phyloP scores from a whole-genome alignment of 2,113 vertebrate species.

The Australoheros scitulus region DNA sequence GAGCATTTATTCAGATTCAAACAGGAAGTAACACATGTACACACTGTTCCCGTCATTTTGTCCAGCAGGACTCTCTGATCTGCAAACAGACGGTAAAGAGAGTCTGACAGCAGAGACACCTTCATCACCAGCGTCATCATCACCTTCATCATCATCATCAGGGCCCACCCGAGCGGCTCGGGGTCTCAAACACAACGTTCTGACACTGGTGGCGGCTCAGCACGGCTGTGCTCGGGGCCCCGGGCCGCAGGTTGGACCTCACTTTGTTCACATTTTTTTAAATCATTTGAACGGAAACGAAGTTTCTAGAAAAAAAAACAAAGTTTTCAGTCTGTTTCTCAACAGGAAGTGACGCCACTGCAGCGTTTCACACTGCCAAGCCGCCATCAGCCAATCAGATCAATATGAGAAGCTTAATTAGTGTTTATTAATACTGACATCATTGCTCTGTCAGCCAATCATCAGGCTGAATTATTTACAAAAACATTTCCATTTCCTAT shows the following conservation, averaged over 20 bases:
- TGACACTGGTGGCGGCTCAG: not conserved
- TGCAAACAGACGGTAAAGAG: constrained; percentile 95
- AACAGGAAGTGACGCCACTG: constrained; percentile 36
- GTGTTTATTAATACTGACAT: constrained; percentile 33
- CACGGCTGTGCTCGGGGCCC: constrained; percentile 9
- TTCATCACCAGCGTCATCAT: constrained; percentile 78
- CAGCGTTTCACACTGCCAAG: not conserved
- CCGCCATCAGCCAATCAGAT: not conserved
- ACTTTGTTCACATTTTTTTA: constrained; percentile 58
- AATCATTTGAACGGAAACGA: not conserved
- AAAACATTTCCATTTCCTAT: not conserved
- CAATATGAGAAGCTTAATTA: not conserved
- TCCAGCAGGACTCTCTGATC: constrained; percentile 89
- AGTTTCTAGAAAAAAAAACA: not conserved
- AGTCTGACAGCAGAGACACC: constrained; percentile 75
- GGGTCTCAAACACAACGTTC: not conserved
- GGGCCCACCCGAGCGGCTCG: not conserved
- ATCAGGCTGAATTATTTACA: not conserved
- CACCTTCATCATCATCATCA: constrained; percentile 4
- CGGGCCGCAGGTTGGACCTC: constrained; percentile 34
- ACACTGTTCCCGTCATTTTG: constrained; percentile 66
- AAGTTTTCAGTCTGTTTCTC: constrained; percentile 12
- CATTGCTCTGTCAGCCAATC: constrained; percentile 5
- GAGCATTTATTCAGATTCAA: constrained; percentile 84
- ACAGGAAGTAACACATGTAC: constrained; percentile 82